These are phyloP conservation scores for Ambastaia sidthimunki DNA, from an alignment of 2,797 vertebrate genomes.

Conservation along the genomic window DNA sequence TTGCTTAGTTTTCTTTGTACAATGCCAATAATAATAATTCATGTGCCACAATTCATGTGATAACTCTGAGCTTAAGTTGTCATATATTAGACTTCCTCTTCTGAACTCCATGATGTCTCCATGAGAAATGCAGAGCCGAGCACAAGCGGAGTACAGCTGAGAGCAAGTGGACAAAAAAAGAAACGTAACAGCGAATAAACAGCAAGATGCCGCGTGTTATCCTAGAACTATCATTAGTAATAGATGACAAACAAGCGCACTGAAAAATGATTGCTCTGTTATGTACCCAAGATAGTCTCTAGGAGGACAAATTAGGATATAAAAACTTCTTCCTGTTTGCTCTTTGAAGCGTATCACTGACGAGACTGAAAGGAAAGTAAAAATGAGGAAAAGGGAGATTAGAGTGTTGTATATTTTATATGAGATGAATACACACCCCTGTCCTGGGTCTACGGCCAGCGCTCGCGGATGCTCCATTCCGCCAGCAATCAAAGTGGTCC, in stretches of 20 bases:
- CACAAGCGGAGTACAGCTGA: conserved; percentile 34
- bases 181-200: conserved; percentile 40
- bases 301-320: neutral
- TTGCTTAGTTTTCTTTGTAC: neutral
- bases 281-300: conserved; percentile 30
- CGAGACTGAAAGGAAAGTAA: neutral
- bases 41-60: conserved; percentile 32
- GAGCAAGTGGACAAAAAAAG: conserved; percentile 41
- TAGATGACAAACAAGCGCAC: conserved; percentile 37
- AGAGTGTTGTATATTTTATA: too few relatives aligned
- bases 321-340: conserved; percentile 5
- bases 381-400: neutral
- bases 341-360: neutral
- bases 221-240: conserved; percentile 52
- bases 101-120: conserved; percentile 14
- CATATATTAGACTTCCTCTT: conserved; percentile 45
- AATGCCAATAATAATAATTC: conserved; percentile 44
- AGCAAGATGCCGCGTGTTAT: conserved; percentile 31
- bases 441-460: conserved; percentile 94
- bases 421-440: conserved; percentile 80
- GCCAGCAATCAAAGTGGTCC: conserved; percentile 92
- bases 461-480: conserved; percentile 98
- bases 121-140: conserved; percentile 33
- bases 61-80: conserved; percentile 52
- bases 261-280: conserved; percentile 42